These are phyloP conservation scores for Vireo griseus DNA, from an alignment of 2,797 vertebrate species.

Conservation along the genomic window DNA sequence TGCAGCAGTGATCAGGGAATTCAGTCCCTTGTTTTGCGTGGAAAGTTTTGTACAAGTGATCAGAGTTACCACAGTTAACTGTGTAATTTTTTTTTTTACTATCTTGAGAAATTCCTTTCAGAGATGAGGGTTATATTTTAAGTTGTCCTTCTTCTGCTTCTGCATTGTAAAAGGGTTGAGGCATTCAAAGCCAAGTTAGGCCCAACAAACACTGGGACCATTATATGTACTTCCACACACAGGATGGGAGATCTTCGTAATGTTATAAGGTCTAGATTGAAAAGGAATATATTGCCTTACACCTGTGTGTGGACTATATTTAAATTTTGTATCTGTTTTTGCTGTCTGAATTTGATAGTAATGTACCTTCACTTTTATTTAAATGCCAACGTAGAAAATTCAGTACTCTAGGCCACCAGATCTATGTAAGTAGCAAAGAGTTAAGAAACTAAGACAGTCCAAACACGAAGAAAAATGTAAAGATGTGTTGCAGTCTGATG, in stretches of 20 bases:
- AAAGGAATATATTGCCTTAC: background rate
- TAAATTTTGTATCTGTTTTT: background rate
- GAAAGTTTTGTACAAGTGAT: background rate
- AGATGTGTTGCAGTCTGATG: constrained; percentile 50
- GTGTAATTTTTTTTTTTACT: background rate
- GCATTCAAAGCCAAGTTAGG: background rate
- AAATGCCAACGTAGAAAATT: background rate
- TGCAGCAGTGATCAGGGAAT: background rate
- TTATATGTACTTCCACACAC: background rate
- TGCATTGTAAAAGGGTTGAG: background rate
- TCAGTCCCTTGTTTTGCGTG: background rate
- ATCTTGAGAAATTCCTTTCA: background rate
- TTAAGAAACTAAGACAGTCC: constrained; percentile 49
- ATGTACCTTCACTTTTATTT: background rate
- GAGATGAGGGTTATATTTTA: background rate
- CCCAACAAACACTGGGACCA: background rate
- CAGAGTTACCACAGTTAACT: background rate
- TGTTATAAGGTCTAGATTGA: background rate
- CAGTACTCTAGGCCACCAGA: background rate
- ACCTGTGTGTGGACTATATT: background rate
- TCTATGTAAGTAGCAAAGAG: background rate
- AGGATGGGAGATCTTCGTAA: background rate
- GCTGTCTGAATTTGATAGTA: background rate
- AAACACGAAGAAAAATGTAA: constrained; percentile 16
- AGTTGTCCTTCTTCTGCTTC: background rate